phyloP scores from a whole-genome alignment of 2,797 vertebrate species.

The Tamandua tetradactyla region DNA sequence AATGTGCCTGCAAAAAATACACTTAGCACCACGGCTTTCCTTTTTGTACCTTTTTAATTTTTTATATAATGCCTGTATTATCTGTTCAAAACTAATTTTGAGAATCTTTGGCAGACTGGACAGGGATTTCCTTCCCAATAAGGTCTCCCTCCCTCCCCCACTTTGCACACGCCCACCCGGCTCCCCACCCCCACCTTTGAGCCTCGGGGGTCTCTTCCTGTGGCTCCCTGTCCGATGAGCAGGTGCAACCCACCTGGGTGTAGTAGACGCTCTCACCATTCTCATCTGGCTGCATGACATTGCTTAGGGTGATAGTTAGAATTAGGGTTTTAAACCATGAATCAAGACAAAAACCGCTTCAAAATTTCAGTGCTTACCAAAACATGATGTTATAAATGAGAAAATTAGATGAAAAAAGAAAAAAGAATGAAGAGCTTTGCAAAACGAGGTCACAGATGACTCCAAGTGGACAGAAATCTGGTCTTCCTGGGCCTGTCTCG shows the following conservation, averaged over 20 bases:
- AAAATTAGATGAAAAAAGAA: background rate
- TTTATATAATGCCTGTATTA: background rate
- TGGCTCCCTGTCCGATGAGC: background rate
- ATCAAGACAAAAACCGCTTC: conserved; percentile 39
- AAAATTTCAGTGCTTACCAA: conserved; percentile 1
- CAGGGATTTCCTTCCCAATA: background rate
- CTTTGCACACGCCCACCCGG: background rate
- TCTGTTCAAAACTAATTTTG: background rate
- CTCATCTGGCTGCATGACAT: background rate
- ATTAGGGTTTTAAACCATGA: conserved; percentile 7
- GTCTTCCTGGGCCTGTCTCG: background rate
- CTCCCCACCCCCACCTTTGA: background rate
- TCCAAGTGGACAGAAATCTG: background rate
- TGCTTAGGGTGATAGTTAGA: background rate
- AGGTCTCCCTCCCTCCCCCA: background rate
- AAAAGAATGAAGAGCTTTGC: background rate
- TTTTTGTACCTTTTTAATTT: background rate
- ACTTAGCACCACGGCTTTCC: background rate
- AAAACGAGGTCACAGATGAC: background rate
- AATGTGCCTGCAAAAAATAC: background rate
- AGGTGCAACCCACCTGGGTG: background rate
- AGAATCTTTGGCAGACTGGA: background rate
- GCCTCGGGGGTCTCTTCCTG: background rate
- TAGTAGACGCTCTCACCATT: background rate
- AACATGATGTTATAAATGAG: background rate